Base-by-base conservation (phyloP, 1,140 invertebrate species). In the Carposina sasakii region DNA sequence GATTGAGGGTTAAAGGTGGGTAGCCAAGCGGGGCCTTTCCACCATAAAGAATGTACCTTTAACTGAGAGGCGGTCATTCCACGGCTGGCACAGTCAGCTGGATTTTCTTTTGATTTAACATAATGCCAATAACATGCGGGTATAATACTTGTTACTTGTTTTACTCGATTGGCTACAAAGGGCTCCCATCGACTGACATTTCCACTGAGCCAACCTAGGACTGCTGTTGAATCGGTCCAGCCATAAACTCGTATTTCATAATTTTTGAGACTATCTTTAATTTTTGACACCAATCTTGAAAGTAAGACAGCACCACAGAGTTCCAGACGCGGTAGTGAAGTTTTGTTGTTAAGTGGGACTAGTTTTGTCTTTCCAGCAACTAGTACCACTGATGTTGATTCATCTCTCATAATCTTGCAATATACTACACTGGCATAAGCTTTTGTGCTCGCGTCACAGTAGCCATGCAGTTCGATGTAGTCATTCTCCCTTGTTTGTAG, bases 271-370 rank as follows among this genome's bases (percentile, higher is more conserved):
- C 44, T 17, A 0, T 33, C 4, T 48, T n/a, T 50, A 1, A 74
- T 50, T 19, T 63, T 59, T 16, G 44, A n/a, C 19, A 71, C 45
- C 13, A 82, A 19, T 8, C 62, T 55, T n/a, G 68, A 59, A 15
- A 83, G 47, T 10, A 86, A 42, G 3, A 65, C 39, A 3, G 85
- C 84, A 6, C 64, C 84, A 42, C 56, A 67, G 13, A 87, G 54
- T 60, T 88, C 86, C 34, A 87, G 51, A 49, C 73, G 24, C 0
- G 87, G 85, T 16, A 88, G 69, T 3, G 75, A 67, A 2, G 51
- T 15, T 4, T 19, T 26, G 13, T 47, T 49, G 57, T 82, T 82
- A 4, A 79, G 44, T 19, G 85, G 85, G 39, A 81, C 68, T 2
- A 87, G 75, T 44, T 72, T 56, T 17, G 67, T 54, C 57, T 86